Conservation (phyloP, 2,797 vertebrate species). For the Tarsius wallacei region DNA sequence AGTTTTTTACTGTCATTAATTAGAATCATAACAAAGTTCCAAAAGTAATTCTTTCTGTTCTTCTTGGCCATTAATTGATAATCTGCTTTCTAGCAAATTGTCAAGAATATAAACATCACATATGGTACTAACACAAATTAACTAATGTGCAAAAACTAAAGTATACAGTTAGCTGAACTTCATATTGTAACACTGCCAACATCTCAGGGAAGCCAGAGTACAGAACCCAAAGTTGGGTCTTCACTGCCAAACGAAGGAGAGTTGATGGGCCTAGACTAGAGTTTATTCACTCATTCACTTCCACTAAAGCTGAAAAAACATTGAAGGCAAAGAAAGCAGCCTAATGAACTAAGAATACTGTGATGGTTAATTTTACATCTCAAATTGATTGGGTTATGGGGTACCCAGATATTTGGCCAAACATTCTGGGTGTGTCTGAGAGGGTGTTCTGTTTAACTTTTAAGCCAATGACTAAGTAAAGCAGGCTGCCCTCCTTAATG, state of each 20-base stretch:
- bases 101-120: neutral
- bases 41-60: slow-evolving; percentile 6
- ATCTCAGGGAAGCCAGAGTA: neutral
- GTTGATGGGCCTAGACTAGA: neutral
- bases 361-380: neutral
- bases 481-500: no score
- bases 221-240: neutral
- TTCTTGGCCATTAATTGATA: slow-evolving; percentile 20
- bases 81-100: slow-evolving; percentile 41
- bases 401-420: neutral
- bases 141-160: neutral
- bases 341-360: neutral
- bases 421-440: neutral
- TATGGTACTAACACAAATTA: neutral
- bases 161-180: neutral
- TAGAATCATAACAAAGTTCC: neutral
- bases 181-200: neutral
- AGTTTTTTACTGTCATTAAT: neutral
- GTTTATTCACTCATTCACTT: neutral
- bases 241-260: neutral
- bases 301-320: neutral
- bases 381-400: neutral
- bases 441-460: neutral
- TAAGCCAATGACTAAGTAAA: no score
- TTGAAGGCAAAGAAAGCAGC: neutral